phyloP scores from a whole-genome alignment of 2,113 vertebrate species.

The Oreocharis arfaki region DNA sequence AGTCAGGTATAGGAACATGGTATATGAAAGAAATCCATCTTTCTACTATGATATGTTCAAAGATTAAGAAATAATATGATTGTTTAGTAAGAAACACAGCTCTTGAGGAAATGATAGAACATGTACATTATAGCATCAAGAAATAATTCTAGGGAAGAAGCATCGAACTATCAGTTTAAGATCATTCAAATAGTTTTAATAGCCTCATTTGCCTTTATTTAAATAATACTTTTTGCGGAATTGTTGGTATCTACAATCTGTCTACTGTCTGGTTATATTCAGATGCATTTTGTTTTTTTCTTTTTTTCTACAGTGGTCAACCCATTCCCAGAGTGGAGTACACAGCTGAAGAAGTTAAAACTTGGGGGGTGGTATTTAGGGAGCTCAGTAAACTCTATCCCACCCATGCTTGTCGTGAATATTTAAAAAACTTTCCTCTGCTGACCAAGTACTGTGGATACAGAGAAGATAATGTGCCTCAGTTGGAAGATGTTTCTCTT shows the following conservation, averaged over 20 bases:
- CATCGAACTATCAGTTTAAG: neutral
- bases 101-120: neutral
- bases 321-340: conserved; percentile 92
- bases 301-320: conserved; percentile 78
- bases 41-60: neutral
- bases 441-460: conserved; percentile 92
- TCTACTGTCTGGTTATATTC: neutral
- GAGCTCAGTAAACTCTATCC: conserved; percentile 95
- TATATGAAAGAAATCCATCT: neutral
- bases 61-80: neutral
- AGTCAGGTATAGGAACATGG: neutral
- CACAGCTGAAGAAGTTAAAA: conserved; percentile 88
- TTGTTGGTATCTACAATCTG: neutral
- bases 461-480: conserved; percentile 92
- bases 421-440: conserved; percentile 93
- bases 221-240: neutral
- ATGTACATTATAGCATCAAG: neutral
- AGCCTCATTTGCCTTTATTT: neutral
- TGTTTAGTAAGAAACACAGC: neutral
- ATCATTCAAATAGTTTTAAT: neutral
- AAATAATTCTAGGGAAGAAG: neutral
- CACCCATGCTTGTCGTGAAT: conserved; percentile 92
- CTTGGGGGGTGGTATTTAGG: conserved; percentile 91
- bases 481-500: conserved; percentile 89
- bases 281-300: neutral